Percentiles rank a stretch among this genome's conserved stretches.
Conservation (phyloP, 2,888 invertebrate species). For the Iselma pallidipennis region DNA sequence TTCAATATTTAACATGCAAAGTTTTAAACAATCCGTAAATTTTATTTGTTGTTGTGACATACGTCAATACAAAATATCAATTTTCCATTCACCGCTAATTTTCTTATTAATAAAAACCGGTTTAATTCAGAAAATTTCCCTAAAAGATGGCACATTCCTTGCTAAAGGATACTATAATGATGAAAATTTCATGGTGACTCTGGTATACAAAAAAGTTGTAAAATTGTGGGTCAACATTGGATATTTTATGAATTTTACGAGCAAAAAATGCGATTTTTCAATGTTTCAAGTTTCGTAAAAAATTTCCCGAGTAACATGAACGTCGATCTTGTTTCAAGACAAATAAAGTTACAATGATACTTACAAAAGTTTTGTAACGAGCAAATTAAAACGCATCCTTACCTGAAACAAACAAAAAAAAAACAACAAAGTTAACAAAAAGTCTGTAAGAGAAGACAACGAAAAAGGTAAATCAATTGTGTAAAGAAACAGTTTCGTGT, state of each 20-base stretch:
- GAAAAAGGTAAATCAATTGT: slow-evolving; percentile 11
- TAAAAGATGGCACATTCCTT: no score
- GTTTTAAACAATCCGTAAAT: no score
- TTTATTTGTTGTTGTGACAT: no score
- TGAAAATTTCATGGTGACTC: background rate
- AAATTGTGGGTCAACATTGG: background rate
- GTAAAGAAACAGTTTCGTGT: background rate
- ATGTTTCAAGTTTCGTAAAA: background rate
- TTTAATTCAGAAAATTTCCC: no score
- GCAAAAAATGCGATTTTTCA: no score
- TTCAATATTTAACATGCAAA: no score
- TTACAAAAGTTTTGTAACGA: slow-evolving; percentile 11
- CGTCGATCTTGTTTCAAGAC: background rate
- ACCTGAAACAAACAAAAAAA: slow-evolving; percentile 23
- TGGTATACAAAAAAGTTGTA: no score
- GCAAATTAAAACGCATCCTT: slow-evolving; percentile 21
- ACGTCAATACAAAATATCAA: no score
- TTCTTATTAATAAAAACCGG: no score
- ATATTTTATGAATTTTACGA: background rate
- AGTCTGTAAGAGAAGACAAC: background rate
- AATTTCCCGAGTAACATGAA: background rate
- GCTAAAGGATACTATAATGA: no score
- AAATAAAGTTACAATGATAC: slow-evolving; percentile 13
- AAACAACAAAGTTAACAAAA: slow-evolving; percentile 13
- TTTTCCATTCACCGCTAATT: no score